Evolutionary conservation across 2,888 invertebrate species (phyloP).

Genomic region (Phragmatobia fuliginosa): DNA sequence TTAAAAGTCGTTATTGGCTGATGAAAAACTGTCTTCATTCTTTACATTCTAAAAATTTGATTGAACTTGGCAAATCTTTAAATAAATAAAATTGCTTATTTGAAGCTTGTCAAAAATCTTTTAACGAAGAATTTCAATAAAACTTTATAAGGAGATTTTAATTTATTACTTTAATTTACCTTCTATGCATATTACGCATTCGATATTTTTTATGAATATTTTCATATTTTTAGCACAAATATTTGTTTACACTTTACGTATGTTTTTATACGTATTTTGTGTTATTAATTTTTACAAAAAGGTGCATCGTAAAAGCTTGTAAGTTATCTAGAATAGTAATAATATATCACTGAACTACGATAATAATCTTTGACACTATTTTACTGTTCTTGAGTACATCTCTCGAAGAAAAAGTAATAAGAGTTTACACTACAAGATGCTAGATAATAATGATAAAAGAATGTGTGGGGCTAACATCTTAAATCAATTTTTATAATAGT

Average conservation of each 20-base stretch:
- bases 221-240: neutral
- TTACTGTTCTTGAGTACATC: neutral
- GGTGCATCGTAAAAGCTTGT: neutral
- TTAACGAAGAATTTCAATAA: neutral
- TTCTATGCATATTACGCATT: neutral
- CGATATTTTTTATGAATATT: neutral
- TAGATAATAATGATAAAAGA: conserved; percentile 77
- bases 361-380: neutral
- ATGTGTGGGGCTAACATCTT: too few relatives aligned
- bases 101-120: neutral
- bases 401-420: neutral
- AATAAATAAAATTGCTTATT: neutral
- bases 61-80: neutral
- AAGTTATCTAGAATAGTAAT: too few relatives aligned
- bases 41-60: neutral
- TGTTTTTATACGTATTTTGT: neutral
- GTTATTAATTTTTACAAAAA: neutral
- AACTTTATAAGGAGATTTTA: neutral
- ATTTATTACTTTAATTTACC: neutral
- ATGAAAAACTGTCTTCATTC: neutral
- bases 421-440: conserved; percentile 62
- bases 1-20: neutral
- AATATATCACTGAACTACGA: neutral
- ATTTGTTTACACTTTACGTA: neutral
- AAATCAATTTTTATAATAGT: too few relatives aligned